Evolutionary conservation across 2,797 vertebrate genomes (phyloP), one percentile per base, ranked within the genome.

Genomic region (Danio aesculapii): DNA sequence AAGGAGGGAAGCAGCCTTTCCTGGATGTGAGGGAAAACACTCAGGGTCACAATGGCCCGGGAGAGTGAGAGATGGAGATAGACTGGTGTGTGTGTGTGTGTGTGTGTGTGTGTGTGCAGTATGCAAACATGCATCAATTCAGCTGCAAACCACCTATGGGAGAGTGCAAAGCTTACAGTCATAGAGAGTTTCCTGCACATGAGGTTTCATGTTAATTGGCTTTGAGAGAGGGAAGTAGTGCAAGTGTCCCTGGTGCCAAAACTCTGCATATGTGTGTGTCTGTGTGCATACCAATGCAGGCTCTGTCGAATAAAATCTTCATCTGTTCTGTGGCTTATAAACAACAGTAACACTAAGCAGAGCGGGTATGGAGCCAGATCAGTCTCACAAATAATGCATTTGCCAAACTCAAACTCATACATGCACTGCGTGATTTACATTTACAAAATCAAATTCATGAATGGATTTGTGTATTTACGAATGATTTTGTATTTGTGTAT

Each of bases 1-100:
- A 81, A 72, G 59, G 13, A 73, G 82, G 76, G 75, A 73, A 73
- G 75, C 57, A 79, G 84, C 73, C 66, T 83, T 88, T 88, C 85
- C 87, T 85, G 87, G 67, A 70, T 76, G 69, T 78, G 71, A 72
- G 67, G 62, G 66, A 86, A 72, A 76, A 62, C 62, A 70, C 66
- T 58, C 69, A 72, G 80, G 84, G 85, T 83, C 73, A 77, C 50
- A 58, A 83, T 46, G 30, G 39, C 50, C 8, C 4, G 19, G 43
- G 52, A 50, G 46, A 30, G 41, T 2, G 13, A 57, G 50, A n/a
- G 59, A 47, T n/a, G 8, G 17, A 52, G 14, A 44, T 5, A 67
- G 52, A 44, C 58, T 46, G n/a, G 30, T 47, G 64, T 75, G 46
- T 74, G 46, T 59, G 21, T 59, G 47, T 63, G 55, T 47, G 67